Evolutionary conservation across 2,797 vertebrate genomes (phyloP).

Genomic region (Mustela erminea): DNA sequence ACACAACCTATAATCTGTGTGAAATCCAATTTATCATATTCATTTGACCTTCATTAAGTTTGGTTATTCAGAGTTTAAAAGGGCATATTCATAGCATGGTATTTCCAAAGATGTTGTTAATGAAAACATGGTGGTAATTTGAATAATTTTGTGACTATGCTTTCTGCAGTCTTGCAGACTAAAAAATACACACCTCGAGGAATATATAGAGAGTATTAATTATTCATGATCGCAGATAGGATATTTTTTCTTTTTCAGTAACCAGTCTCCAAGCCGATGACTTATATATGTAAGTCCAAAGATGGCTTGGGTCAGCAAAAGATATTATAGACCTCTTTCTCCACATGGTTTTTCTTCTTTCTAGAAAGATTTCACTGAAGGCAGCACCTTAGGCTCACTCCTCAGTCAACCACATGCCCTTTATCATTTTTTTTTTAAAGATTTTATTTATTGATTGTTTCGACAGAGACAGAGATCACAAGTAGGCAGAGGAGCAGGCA

Average conservation of each 20-base stretch:
- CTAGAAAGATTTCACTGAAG: neutral
- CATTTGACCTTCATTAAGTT: conserved; percentile 15
- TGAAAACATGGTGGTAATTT: conserved; percentile 3
- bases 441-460: too few species aligned
- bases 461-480: too few species aligned
- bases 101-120: conserved; percentile 1
- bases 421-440: conserved; percentile 24
- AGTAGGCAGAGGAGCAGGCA: too few species aligned
- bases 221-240: neutral
- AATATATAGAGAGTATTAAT: neutral
- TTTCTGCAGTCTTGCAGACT: neutral
- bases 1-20: neutral
- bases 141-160: neutral
- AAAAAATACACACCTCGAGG: neutral
- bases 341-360: neutral
- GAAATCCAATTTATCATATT: conserved; percentile 11
- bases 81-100: neutral
- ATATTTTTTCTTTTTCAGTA: neutral
- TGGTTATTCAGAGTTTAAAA: conserved; percentile 32
- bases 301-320: neutral
- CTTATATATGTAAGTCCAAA: neutral
- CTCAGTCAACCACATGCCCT: neutral
- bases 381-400: neutral
- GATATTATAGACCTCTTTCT: neutral
- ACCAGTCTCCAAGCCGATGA: neutral